A percentile compares a stretch with the other conserved stretches of the same genome.
These are phyloP conservation scores for Poecilus cupreus DNA, from an alignment of 2,888 invertebrate species.

Conservation along the genomic window DNA sequence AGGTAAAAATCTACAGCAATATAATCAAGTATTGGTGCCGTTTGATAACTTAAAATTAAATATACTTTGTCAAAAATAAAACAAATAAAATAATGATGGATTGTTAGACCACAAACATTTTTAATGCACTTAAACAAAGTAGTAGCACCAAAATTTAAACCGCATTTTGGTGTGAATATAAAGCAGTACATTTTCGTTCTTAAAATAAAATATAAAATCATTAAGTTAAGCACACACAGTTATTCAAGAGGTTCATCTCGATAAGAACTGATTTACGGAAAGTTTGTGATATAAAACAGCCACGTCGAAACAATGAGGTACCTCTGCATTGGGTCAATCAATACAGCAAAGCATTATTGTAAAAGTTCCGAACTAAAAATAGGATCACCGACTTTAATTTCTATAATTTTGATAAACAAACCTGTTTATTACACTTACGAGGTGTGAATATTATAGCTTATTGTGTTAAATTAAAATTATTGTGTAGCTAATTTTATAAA, in stretches of 20 bases:
- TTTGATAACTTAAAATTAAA: too few relatives aligned
- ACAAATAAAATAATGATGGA: too few relatives aligned
- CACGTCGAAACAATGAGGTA: slow-evolving; percentile 41
- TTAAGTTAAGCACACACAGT: neutral
- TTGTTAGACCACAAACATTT: too few relatives aligned
- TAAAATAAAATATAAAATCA: slow-evolving; percentile 9
- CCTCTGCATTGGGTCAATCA: slow-evolving; percentile 41
- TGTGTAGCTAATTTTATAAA: too few relatives aligned
- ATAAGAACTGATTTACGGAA: slow-evolving; percentile 49
- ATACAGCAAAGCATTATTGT: slow-evolving; percentile 35
- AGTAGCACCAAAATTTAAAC: too few relatives aligned
- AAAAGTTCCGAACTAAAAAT: slow-evolving; percentile 42
- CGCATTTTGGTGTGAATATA: too few relatives aligned
- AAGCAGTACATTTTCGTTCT: neutral
- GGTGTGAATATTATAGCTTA: too few relatives aligned
- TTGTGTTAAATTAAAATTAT: too few relatives aligned
- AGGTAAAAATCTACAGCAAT: too few relatives aligned
- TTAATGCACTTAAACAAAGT: too few relatives aligned
- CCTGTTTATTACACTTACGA: neutral
- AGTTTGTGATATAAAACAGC: slow-evolving; percentile 42
- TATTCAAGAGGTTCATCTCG: slow-evolving; percentile 33
- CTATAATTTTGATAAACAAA: neutral
- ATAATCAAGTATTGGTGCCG: too few relatives aligned
- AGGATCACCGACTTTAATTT: neutral
- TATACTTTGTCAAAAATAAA: too few relatives aligned